Base-by-base conservation (phyloP, 2,113 vertebrate genomes). In the Chlamydotis undulata region DNA sequence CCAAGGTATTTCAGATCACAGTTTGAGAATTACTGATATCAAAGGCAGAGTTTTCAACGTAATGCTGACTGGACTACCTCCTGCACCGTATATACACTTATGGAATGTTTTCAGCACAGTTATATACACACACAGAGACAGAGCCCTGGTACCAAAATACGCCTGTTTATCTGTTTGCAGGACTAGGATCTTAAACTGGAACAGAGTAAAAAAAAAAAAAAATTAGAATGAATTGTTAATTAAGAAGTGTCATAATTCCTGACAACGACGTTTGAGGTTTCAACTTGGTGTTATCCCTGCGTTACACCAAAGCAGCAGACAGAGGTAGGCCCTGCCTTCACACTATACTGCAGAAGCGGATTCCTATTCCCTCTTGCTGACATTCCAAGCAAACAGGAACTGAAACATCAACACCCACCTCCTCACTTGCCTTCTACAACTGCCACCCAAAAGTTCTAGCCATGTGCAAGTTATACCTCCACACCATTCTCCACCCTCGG, bases 51-150 rank as follows among this genome's bases (percentile, higher is more conserved):
- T 74, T 82, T 52, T 47, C 56, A 74, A 10, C 19, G 9, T 2
- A 74, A 24, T 0, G 2, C 52, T 70, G 80, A 67, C 24, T 10
- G 21, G 13, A 26, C 16, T 8, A 29, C 39, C n/a, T 50, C 57
- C 65, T 60, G 55, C 43, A 29, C 1, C 7, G 2, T 1, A 14
- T 2, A 41, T 6, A 50, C 7, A 43, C 31, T 43, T 16, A 14
- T 0, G 35, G 67, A 79, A 8, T 50, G 31, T 45, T 76, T 82
- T 45, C 81, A 93, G 45, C 35, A 65, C 15, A 87, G 35, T 43
- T 61, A n/a, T 2, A 59, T 1, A 41, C 9, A 28, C 35, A 37
- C 23, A 53, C 5, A 78, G 3, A 61, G 77, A 23, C 31, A 45
- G 7, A 60, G 13, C 10, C 18, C 56, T 29, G 8, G 25, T 25